phyloP scores from a whole-genome alignment of 2,113 vertebrate genomes.

The Ancistrus triradiatus region DNA sequence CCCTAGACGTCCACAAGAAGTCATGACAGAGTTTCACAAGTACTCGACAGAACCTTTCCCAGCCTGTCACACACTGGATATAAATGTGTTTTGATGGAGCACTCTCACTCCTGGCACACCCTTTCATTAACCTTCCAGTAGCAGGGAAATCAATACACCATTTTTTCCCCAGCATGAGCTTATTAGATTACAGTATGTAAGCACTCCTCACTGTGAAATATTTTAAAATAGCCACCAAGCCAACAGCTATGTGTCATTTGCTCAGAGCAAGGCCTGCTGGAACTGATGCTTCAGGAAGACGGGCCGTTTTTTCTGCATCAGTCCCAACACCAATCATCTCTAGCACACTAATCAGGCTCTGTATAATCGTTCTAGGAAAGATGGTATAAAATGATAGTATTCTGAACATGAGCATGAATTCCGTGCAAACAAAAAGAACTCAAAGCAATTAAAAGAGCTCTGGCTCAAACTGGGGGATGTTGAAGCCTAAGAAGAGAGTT shows the following conservation, averaged over 20 bases:
- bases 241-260: constrained; percentile 47
- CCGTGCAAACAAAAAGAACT: too few species aligned
- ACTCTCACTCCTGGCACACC: constrained; percentile 38
- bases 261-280: too few species aligned
- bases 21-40: not conserved
- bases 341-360: too few species aligned
- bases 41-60: not conserved
- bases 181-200: constrained; percentile 52
- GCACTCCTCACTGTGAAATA: constrained; percentile 50
- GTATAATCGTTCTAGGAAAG: too few species aligned
- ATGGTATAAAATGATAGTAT: too few species aligned
- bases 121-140: constrained; percentile 63
- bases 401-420: too few species aligned
- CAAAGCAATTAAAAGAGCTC: too few species aligned
- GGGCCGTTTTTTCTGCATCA: too few species aligned
- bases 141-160: constrained; percentile 56
- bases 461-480: too few species aligned
- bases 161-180: constrained; percentile 28
- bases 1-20: not conserved
- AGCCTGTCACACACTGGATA: constrained; percentile 4
- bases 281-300: too few species aligned
- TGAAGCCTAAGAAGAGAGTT: too few species aligned
- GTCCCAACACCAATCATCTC: too few species aligned
- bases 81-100: constrained; percentile 53
- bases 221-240: constrained; percentile 48